phyloP scores from a whole-genome alignment of 2,888 invertebrate species.

The Tiliacea citrago region DNA sequence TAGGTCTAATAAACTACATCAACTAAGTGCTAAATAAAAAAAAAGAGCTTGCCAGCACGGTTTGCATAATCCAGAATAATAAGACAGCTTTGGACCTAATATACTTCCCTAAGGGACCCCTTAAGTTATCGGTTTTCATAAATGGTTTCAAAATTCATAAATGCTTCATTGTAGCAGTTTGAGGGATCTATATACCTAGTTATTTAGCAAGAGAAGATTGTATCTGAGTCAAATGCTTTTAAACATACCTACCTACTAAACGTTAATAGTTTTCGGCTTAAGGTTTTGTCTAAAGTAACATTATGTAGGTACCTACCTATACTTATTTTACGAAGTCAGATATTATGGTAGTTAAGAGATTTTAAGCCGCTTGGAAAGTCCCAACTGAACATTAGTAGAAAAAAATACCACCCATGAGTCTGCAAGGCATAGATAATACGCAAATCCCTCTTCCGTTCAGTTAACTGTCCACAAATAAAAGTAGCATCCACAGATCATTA shows the following conservation, averaged over 20 bases:
- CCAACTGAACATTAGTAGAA: not conserved
- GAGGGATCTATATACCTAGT: not conserved
- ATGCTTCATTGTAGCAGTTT: not conserved
- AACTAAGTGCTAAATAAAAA: not conserved
- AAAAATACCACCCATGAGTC: not conserved
- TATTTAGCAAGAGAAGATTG: not conserved
- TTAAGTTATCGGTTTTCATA: not conserved
- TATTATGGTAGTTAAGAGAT: not conserved
- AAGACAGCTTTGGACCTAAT: not conserved
- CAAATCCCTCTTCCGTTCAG: slow-evolving; percentile 33
- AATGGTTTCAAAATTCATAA: not conserved
- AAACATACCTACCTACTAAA: no score
- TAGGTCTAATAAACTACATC: not conserved
- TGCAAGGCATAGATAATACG: slow-evolving; percentile 19
- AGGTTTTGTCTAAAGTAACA: no score
- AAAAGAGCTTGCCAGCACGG: not conserved
- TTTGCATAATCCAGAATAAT: not conserved
- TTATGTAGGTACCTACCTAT: no score
- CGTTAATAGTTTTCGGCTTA: no score
- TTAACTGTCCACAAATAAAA: slow-evolving; percentile 41
- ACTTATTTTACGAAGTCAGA: no score
- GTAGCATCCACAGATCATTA: slow-evolving; percentile 63
- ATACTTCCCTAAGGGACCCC: not conserved
- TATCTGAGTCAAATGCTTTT: not conserved
- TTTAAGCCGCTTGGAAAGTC: slow-evolving; percentile 2